Evolutionary conservation across 2,797 vertebrate species (phyloP).

Genomic region (Sebastiscus tertius): DNA sequence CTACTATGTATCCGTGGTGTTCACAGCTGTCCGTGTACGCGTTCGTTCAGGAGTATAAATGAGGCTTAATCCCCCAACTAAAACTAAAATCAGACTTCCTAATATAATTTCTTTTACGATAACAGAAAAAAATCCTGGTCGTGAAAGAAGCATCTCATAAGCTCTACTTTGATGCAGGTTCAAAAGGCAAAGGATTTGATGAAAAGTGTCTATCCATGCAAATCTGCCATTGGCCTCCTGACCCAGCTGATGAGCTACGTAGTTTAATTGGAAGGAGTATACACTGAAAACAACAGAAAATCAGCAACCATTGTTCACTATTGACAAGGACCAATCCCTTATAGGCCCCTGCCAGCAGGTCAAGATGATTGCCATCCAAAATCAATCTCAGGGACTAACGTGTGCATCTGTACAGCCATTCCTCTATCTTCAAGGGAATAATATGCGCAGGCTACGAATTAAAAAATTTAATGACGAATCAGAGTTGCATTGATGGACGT

Average conservation of each 20-base stretch:
- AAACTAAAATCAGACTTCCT: constrained; percentile 11
- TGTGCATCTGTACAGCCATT: constrained; percentile 52
- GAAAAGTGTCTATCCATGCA: constrained; percentile 66
- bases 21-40: no score
- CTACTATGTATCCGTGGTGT: no score
- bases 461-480: constrained; percentile 74
- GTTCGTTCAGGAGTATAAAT: no score
- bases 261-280: constrained; percentile 44
- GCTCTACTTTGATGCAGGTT: constrained; percentile 1
- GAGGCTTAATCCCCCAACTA: neutral
- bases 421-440: constrained; percentile 63
- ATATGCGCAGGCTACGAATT: constrained; percentile 50
- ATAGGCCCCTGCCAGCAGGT: constrained; percentile 46
- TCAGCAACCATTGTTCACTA: constrained; percentile 74
- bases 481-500: constrained; percentile 59
- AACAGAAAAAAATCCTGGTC: neutral
- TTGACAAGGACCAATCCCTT: constrained; percentile 58
- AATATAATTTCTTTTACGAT: neutral
- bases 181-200: constrained; percentile 50
- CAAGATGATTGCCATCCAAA: constrained; percentile 76
- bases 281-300: constrained; percentile 68
- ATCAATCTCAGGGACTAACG: constrained; percentile 70
- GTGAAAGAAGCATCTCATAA: neutral
- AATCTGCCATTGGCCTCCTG: constrained; percentile 66
- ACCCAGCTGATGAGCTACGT: constrained; percentile 71